Conservation (phyloP, 2,888 invertebrate species). For the Germaria angustata region DNA sequence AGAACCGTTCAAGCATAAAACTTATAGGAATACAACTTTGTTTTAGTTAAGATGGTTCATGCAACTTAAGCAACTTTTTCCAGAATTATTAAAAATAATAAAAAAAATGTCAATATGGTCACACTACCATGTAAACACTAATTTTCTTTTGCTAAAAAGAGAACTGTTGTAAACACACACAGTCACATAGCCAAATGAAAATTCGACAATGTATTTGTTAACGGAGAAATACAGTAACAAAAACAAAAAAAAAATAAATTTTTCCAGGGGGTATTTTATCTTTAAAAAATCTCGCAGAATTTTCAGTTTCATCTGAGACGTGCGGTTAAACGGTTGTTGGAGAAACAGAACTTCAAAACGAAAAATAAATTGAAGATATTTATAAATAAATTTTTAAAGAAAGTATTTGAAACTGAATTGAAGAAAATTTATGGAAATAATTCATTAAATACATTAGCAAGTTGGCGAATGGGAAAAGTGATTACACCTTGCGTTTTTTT, state of each 20-base stretch:
- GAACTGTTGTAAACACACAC: not conserved
- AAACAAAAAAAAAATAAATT: constrained; percentile 36
- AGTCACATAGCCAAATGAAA: not conserved
- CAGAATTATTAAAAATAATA: too few species aligned
- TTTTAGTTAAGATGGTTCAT: too few species aligned
- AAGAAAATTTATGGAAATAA: not conserved
- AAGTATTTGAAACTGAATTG: not conserved
- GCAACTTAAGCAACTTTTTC: too few species aligned
- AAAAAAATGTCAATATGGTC: not conserved
- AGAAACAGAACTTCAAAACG: constrained; percentile 7
- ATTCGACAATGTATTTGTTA: not conserved
- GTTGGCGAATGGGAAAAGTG: not conserved
- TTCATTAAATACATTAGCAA: not conserved
- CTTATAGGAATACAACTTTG: too few species aligned
- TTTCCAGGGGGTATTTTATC: constrained; percentile 74
- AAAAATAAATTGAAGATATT: not conserved
- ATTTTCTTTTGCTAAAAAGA: not conserved
- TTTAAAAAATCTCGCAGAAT: constrained; percentile 71
- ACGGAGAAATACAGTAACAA: constrained; percentile 1
- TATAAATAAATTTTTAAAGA: not conserved
- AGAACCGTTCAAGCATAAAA: too few species aligned
- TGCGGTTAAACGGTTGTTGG: constrained; percentile 77
- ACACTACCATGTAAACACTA: not conserved
- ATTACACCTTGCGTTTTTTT: not conserved
- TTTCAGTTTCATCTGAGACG: constrained; percentile 80